Evolutionary conservation across 2,797 vertebrate species (phyloP), one percentile per base, ranked within the genome.

Genomic region (Erethizon dorsatum): DNA sequence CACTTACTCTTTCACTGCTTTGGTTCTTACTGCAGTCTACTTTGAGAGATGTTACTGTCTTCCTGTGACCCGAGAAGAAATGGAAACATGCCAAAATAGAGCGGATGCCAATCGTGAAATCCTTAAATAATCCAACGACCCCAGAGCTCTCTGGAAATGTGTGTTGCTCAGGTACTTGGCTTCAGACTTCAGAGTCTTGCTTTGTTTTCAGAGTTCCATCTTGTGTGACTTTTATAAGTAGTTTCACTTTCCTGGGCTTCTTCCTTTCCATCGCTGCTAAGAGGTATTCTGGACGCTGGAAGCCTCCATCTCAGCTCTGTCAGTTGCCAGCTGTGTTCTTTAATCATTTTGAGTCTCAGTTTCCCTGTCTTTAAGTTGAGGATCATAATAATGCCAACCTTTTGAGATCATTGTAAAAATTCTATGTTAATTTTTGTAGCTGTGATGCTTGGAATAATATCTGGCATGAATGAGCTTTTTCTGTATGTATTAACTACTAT

Each of bases 361-460:
- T 89, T 88, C 12, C 57, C 67, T 80, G 13, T 78, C 41, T 85
- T 95, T 69, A 57, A 88, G 14, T 52, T 77, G 37, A 95, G 37
- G 50, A 57, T 33, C n/a, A 59, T 59, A 79, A 82, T 26, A 65
- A 41, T 73, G 3, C 6, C 14, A 65, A 52, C 14, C 7, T 59
- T 91, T 83, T 22, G 71, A 88, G 63, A 71, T 85, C 59, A 52
- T 28, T 85, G 6, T 85, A 79, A 86, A 73, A 79, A 75, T n/a
- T n/a, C 20, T 80, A n/a, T 59, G 33, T 92, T 88, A 17, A 63
- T 17, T 78, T 91, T 63, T 59, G 1, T 75, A 88, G 57, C 8
- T 54, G 2, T 9, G 59, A 71, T 94, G 71, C 65, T 94, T 73
- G 93, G 37, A 90, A 41, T 33, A 33, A 28, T 61, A 61, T 93